Conservation (phyloP, 2,797 vertebrate species). For the Neoniphon sammara region DNA sequence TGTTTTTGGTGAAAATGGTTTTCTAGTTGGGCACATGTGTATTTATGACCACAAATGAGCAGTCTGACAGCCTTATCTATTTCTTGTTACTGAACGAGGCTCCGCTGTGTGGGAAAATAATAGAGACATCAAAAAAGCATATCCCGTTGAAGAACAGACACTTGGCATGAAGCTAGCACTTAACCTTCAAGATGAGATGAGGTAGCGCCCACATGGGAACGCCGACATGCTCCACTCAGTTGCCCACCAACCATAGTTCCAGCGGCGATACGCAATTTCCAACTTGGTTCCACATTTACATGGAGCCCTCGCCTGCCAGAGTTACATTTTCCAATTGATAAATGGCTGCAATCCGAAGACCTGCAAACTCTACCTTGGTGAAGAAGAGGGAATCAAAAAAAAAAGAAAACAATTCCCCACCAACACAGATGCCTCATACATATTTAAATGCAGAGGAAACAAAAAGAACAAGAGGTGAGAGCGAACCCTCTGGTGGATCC, state of each 20-base stretch:
- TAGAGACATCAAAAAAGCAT: not conserved
- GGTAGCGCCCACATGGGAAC: conserved; percentile 24
- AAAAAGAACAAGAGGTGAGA: conserved; percentile 52
- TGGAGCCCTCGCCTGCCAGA: conserved; percentile 18
- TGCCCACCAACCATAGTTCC: not conserved
- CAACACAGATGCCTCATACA: conserved; percentile 68
- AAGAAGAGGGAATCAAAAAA: conserved; percentile 5
- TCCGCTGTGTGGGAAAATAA: not conserved
- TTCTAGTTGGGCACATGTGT: no score
- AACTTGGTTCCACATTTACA: conserved; percentile 17
- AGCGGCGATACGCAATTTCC: conserved; percentile 32
- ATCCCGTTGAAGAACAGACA: not conserved
- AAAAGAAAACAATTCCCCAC: conserved; percentile 25
- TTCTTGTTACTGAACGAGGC: conserved; percentile 1
- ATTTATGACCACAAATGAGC: not conserved
- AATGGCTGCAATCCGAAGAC: conserved; percentile 44
- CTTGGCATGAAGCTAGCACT: conserved; percentile 4
- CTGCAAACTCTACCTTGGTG: conserved; percentile 22
- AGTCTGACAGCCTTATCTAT: not conserved
- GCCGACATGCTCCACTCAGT: conserved; percentile 9
- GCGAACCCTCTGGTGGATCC: conserved; percentile 54
- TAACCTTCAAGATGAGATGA: conserved; percentile 30
- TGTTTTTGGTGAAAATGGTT: no score
- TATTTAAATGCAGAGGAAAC: conserved; percentile 63
- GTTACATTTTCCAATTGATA: conserved; percentile 37